A percentile compares a stretch with the other conserved stretches of the same genome.
Conservation (phyloP, 2,888 invertebrate species). For the Lasioglossum leucozonium region DNA sequence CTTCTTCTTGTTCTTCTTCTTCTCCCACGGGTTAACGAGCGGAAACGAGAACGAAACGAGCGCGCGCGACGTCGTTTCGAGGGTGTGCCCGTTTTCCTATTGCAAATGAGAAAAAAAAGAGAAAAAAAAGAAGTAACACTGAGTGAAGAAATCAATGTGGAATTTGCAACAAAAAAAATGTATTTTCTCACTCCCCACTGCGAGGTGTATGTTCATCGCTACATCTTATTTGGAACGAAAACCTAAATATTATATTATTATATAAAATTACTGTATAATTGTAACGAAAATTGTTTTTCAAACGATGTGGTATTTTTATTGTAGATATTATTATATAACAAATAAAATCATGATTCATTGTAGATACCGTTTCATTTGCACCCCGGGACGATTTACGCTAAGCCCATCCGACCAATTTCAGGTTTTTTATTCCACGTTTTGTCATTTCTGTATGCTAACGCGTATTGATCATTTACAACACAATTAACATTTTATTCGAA, state of each 20-base stretch:
- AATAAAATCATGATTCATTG: constrained; percentile 84
- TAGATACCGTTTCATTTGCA: constrained; percentile 54
- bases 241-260: constrained; percentile 82
- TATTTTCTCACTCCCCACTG: constrained; percentile 83
- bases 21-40: not conserved
- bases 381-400: not conserved
- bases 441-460: not conserved
- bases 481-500: too few relatives aligned
- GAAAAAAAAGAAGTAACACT: constrained; percentile 66
- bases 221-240: constrained; percentile 83
- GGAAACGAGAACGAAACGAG: not conserved
- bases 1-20: not conserved
- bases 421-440: not conserved
- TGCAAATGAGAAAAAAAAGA: constrained; percentile 66
- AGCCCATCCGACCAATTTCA: not conserved
- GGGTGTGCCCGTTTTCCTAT: constrained; percentile 66
- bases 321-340: constrained; percentile 84
- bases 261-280: constrained; percentile 84
- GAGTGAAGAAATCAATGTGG: constrained; percentile 81
- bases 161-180: constrained; percentile 80
- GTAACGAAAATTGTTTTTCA: constrained; percentile 84
- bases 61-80: constrained; percentile 68
- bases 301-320: constrained; percentile 84
- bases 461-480: not conserved
- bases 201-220: constrained; percentile 83